phyloP scores from a whole-genome alignment of 2,888 invertebrate genomes.

The Drosophila parthenogenetica region DNA sequence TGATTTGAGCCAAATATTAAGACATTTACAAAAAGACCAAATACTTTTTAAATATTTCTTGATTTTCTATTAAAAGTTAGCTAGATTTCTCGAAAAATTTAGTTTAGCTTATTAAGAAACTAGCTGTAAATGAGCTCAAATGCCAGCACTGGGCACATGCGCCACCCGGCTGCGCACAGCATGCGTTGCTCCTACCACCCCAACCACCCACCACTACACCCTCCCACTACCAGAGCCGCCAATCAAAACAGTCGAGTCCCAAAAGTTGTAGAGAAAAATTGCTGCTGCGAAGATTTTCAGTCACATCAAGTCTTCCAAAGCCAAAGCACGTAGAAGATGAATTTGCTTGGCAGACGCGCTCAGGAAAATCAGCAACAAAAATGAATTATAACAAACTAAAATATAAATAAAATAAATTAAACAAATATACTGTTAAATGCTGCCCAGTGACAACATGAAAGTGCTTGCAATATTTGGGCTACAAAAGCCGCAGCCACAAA shows the following conservation, averaged over 20 bases:
- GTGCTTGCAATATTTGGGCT: not conserved
- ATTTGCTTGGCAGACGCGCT: constrained; percentile 51
- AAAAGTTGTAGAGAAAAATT: constrained; percentile 62
- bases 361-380: constrained; percentile 52
- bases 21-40: too few relatives aligned
- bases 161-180: constrained; percentile 60
- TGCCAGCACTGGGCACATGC: constrained; percentile 41
- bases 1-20: too few relatives aligned
- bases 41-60: too few relatives aligned
- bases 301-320: constrained; percentile 83
- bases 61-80: too few relatives aligned
- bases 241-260: constrained; percentile 46
- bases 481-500: not conserved
- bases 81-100: too few relatives aligned
- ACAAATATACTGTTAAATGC: constrained; percentile 19
- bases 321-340: constrained; percentile 38
- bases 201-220: not conserved
- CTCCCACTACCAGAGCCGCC: constrained; percentile 29
- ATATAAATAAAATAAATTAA: constrained; percentile 23
- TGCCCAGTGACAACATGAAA: constrained; percentile 23
- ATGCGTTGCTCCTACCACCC: constrained; percentile 19
- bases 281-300: constrained; percentile 78
- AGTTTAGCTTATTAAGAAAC: too few relatives aligned
- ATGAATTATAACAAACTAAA: constrained; percentile 18
- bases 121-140: not conserved